Conservation (phyloP, 2,113 vertebrate genomes). For the Collichthys lucidus region DNA sequence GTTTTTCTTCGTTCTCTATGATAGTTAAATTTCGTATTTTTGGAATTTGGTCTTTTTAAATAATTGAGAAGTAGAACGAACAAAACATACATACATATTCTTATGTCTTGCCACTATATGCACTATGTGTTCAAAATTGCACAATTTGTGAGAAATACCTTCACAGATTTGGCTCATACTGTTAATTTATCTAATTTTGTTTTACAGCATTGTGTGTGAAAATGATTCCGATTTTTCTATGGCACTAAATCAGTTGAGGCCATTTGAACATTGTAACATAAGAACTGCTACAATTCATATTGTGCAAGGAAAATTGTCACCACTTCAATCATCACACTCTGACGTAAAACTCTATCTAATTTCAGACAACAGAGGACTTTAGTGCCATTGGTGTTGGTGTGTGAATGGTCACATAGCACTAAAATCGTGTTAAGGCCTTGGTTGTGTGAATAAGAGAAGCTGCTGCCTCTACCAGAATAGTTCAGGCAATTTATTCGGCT, state of each 20-base stretch:
- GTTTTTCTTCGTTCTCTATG: neutral
- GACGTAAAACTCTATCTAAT: conserved; percentile 13
- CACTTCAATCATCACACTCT: neutral
- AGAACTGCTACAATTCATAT: neutral
- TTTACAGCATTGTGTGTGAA: neutral
- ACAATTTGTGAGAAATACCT: neutral
- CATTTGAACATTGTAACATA: neutral
- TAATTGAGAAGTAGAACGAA: neutral
- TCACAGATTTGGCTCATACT: neutral
- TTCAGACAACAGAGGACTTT: conserved; percentile 37
- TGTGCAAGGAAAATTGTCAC: neutral
- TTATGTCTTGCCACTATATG: neutral
- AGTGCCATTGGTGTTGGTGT: conserved; percentile 6
- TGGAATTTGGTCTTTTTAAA: neutral
- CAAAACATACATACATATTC: neutral
- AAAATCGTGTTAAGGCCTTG: conserved; percentile 45
- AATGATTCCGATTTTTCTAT: neutral
- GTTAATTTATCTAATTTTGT: neutral
- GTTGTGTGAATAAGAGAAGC: conserved; percentile 17
- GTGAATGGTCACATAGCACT: conserved; percentile 36
- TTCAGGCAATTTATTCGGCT: conserved; percentile 38
- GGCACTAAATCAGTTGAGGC: conserved; percentile 15
- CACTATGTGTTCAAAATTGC: neutral
- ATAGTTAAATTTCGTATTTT: neutral
- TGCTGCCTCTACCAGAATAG: conserved; percentile 50